Evolutionary conservation across 2,888 invertebrate species (phyloP), one percentile per base, ranked within the genome.

Genomic region (Lasioglossum morio): DNA sequence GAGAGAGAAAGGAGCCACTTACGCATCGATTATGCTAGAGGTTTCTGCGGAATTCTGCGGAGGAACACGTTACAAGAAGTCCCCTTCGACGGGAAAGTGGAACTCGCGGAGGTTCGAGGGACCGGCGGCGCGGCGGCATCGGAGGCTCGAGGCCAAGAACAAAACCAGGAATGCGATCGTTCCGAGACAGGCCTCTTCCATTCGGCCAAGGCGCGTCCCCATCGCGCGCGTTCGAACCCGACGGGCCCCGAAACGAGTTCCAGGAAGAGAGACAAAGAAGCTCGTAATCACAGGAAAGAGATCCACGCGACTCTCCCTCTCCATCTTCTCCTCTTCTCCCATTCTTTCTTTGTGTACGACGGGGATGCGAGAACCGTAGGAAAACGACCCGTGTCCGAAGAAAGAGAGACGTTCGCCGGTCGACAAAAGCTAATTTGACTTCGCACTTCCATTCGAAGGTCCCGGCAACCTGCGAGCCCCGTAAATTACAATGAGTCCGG

Each of bases 381-480:
- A 69, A 74, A 57, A 72, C 72, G 40, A 34, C 30, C 69, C 27
- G n/a, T 37, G 60, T 10, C 12, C 60, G 72, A 66, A 27, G 74
- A 37, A 74, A 60, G 72, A 81, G 53, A 78, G 81, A 74, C 79
- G 74, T 73, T 66, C 80, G 53, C 72, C 60, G 79, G 78, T 77
- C 75, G 83, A 73, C 88, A 60, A 88, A 90, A 87, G 84, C 81
- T 89, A 87, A 90, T 90, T 90, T 86, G 86, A 90, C 89, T 90
- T 89, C 85, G 84, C 87, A 83, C 90, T 84, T 86, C 57, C 76
- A 81, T 84, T 43, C 27, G 53, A 70, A 75, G 79, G 34, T 63
- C 53, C 79, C 46, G 74, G 53, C 78, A 78, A 80, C 73, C 78
- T 78, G 79, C 43, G 30, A 46, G 77, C 8, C 70, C 63, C 27